Conservation (phyloP, 1,140 invertebrate species). For the Cryptotermes secundus region DNA sequence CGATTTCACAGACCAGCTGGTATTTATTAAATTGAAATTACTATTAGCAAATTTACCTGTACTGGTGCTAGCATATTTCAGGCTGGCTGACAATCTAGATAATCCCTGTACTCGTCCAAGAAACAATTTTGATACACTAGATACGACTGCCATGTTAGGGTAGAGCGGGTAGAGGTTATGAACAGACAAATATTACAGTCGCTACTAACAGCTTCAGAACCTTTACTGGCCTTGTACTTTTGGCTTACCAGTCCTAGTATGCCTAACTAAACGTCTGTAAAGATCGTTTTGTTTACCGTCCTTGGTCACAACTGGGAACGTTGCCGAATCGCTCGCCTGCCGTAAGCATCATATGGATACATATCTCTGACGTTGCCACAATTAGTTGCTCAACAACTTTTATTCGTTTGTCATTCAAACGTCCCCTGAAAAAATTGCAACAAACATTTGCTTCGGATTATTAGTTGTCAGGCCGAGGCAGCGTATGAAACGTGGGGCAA, state of each 20-base stretch:
- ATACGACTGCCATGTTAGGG: background rate
- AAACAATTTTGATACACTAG: background rate
- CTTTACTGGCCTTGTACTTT: background rate
- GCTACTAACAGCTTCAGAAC: background rate
- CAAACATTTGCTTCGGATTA: too few species aligned
- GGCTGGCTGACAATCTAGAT: background rate
- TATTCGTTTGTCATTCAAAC: background rate
- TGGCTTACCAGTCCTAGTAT: background rate
- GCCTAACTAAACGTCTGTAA: background rate
- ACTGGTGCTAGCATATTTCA: background rate
- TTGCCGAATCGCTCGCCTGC: background rate
- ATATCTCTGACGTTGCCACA: background rate
- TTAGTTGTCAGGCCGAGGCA: too few species aligned
- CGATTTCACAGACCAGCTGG: too few species aligned
- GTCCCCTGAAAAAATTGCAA: too few species aligned
- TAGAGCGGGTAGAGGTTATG: background rate
- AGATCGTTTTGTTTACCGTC: background rate
- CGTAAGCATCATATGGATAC: background rate
- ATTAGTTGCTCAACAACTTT: background rate
- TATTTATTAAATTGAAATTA: background rate
- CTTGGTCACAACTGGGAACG: background rate
- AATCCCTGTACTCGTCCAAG: background rate
- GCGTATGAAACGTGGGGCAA: too few species aligned
- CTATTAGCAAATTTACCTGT: background rate
- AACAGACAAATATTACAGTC: background rate